These are phyloP conservation scores for Leptinotarsa peninsularis DNA, from an alignment of 2,888 invertebrate genomes.

Conservation along the genomic window DNA sequence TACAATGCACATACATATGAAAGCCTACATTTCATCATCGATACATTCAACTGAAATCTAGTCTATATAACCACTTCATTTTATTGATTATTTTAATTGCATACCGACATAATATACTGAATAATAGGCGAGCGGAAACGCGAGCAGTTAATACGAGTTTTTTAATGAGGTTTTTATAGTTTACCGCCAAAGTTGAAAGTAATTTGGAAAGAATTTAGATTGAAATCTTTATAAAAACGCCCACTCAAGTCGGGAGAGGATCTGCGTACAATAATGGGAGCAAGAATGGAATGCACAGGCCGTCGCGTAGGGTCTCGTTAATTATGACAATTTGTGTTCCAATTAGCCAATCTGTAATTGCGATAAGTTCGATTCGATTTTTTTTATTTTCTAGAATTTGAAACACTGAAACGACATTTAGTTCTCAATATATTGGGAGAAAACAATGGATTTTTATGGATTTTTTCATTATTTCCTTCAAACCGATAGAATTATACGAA, in stretches of 20 bases:
- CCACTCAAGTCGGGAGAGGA: slow-evolving; percentile 52
- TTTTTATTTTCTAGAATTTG: too few relatives aligned
- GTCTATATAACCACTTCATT: slow-evolving; percentile 12
- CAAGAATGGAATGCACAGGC: background rate
- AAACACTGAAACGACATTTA: too few relatives aligned
- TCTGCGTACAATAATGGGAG: slow-evolving; percentile 36
- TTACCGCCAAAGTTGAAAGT: slow-evolving; percentile 52
- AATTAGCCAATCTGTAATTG: background rate
- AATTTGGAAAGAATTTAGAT: slow-evolving; percentile 59
- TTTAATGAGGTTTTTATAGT: slow-evolving; percentile 52
- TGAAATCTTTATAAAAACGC: slow-evolving; percentile 58
- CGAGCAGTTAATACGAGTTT: slow-evolving; percentile 48
- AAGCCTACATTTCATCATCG: slow-evolving; percentile 13
- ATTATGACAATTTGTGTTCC: slow-evolving; percentile 1
- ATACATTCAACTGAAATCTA: slow-evolving; percentile 5
- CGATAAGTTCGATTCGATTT: background rate
- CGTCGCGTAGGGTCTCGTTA: background rate
- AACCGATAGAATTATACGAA: too few relatives aligned
- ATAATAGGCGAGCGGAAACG: slow-evolving; percentile 36
- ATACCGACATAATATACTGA: slow-evolving; percentile 28
- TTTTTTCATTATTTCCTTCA: too few relatives aligned
- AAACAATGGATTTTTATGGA: too few relatives aligned
- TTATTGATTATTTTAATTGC: slow-evolving; percentile 18
- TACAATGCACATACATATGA: background rate
- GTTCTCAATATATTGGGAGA: too few relatives aligned